Evolutionary conservation across 2,888 invertebrate genomes (phyloP).

Genomic region (Cryptus armator): DNA sequence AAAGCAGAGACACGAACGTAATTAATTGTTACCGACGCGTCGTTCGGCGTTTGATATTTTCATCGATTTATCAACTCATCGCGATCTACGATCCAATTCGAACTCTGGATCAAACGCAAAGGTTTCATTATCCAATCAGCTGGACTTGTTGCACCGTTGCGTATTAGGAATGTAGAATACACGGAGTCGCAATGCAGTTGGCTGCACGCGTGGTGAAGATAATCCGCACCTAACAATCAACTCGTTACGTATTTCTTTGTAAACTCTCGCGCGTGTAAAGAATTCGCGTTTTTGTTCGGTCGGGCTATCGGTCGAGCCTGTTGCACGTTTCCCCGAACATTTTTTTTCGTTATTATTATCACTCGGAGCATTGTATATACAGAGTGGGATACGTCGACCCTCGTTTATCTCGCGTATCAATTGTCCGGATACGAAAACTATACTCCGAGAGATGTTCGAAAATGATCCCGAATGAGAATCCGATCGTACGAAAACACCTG

Average conservation of each 20-base stretch:
- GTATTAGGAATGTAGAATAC: slow-evolving; percentile 43
- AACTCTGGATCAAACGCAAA: slow-evolving; percentile 20
- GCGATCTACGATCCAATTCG: slow-evolving; percentile 4
- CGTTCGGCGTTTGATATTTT: not conserved
- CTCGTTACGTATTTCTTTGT: not conserved
- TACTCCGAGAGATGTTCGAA: slow-evolving; percentile 13
- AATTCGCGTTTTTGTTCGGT: not conserved
- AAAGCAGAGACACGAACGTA: no score
- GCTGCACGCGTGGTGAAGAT: not conserved
- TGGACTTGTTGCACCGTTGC: slow-evolving; percentile 46
- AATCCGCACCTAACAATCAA: not conserved
- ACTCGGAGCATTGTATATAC: no score
- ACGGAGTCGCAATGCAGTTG: slow-evolving; percentile 9
- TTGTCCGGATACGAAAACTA: not conserved
- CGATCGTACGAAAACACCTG: slow-evolving; percentile 7
- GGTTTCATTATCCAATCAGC: slow-evolving; percentile 55
- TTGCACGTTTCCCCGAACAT: not conserved
- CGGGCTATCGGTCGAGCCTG: not conserved
- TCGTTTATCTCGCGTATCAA: slow-evolving; percentile 7
- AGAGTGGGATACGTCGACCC: not conserved
- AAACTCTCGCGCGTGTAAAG: not conserved
- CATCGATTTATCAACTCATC: slow-evolving; percentile 1
- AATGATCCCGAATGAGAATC: slow-evolving; percentile 18
- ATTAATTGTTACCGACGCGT: not conserved
- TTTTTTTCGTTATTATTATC: not conserved